These are phyloP conservation scores for Clupea harengus DNA, from an alignment of 2,113 vertebrate genomes.

Conservation along the genomic window DNA sequence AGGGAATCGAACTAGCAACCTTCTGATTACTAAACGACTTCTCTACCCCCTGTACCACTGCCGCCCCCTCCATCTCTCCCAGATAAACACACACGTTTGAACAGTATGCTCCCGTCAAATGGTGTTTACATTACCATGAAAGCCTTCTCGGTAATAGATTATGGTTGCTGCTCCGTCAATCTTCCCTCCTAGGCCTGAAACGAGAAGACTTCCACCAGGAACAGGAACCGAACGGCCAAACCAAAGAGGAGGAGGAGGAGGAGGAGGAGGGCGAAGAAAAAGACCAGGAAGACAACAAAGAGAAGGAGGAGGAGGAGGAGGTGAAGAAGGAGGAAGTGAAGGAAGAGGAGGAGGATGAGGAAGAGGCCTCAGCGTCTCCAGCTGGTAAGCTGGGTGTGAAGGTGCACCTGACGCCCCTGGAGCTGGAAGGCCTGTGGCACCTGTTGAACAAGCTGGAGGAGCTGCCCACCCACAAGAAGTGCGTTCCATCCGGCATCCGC, in stretches of 20 bases:
- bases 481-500: slow-evolving; percentile 86
- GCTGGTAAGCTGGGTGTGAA: slow-evolving; percentile 44
- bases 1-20: too few species aligned
- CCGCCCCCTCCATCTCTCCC: too few species aligned
- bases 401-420: slow-evolving; percentile 82
- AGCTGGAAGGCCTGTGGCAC: slow-evolving; percentile 90
- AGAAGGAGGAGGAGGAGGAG: slow-evolving; percentile 16
- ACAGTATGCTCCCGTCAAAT: background rate
- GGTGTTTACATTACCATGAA: background rate
- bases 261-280: background rate
- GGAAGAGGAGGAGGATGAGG: slow-evolving; percentile 22
- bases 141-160: background rate
- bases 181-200: slow-evolving; percentile 67
- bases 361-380: slow-evolving; percentile 37
- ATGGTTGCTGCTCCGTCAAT: background rate
- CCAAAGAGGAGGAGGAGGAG: slow-evolving; percentile 28
- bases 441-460: slow-evolving; percentile 92
- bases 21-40: too few species aligned
- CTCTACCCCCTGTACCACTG: too few species aligned
- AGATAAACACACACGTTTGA: too few species aligned
- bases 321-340: slow-evolving; percentile 13
- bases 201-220: slow-evolving; percentile 52
- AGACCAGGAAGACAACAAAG: slow-evolving; percentile 20
- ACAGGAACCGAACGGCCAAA: slow-evolving; percentile 43
- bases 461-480: slow-evolving; percentile 89